These are phyloP conservation scores for Lucinisca nassula DNA, from an alignment of 2,888 invertebrate genomes.

Conservation along the genomic window DNA sequence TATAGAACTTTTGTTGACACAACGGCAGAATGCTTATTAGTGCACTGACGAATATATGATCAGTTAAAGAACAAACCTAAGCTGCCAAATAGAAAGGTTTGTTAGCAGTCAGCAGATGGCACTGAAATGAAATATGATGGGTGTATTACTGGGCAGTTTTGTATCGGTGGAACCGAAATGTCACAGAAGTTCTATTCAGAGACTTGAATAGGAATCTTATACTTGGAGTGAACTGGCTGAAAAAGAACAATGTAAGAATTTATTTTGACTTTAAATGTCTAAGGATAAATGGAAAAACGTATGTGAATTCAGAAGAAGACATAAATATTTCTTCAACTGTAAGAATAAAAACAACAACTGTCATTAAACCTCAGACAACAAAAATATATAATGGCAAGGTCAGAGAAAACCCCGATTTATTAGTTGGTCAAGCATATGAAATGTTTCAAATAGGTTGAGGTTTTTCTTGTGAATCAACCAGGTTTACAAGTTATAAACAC, in stretches of 20 bases:
- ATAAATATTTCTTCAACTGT: not conserved
- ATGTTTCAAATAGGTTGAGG: not conserved
- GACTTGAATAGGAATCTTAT: conserved; percentile 5
- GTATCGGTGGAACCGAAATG: no score
- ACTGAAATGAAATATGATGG: no score
- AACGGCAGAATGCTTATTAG: no score
- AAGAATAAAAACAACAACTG: not conserved
- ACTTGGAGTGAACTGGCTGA: conserved; percentile 1
- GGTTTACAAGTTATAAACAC: not conserved
- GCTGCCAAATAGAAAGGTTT: no score
- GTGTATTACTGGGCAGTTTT: no score
- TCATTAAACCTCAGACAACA: not conserved
- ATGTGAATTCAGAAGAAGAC: conserved; percentile 1
- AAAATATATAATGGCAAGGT: not conserved
- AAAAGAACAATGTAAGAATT: not conserved
- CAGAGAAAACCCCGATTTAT: no score
- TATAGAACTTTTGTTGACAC: no score
- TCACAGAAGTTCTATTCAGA: not conserved
- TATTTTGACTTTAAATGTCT: not conserved
- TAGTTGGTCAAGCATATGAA: not conserved
- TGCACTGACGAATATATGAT: no score
- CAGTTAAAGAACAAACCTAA: no score
- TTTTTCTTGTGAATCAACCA: not conserved
- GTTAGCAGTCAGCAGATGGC: no score
- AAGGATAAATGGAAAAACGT: not conserved